A percentile compares a stretch with the other conserved stretches of the same genome.
These are phyloP conservation scores for Trachymyrmex septentrionalis DNA, from an alignment of 1,140 invertebrate species.

Conservation along the genomic window DNA sequence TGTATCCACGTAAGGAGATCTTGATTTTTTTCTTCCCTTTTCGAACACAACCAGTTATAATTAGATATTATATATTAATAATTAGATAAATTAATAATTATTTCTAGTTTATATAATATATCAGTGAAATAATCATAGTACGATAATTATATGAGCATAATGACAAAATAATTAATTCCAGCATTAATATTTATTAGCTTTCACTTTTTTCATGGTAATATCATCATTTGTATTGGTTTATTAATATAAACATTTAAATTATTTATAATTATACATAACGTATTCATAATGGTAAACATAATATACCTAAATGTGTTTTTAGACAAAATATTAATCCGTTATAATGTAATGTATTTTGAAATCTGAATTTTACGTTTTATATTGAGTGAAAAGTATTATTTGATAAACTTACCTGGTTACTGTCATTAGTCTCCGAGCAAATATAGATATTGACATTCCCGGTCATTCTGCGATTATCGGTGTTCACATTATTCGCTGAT, in stretches of 20 bases:
- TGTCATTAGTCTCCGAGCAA: slow-evolving; percentile 75
- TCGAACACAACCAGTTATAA: background rate
- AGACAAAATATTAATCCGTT: background rate
- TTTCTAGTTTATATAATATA: background rate
- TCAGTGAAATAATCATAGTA: background rate
- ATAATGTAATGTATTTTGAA: background rate
- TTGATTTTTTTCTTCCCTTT: slow-evolving; percentile 23
- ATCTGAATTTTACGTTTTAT: background rate
- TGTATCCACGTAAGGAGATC: slow-evolving; percentile 23
- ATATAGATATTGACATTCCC: slow-evolving; percentile 80
- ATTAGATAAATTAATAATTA: background rate
- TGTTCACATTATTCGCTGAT: slow-evolving; percentile 49
- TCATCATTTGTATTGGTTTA: background rate
- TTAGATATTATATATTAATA: background rate
- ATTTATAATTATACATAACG: background rate
- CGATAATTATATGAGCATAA: background rate
- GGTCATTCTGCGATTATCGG: slow-evolving; percentile 78
- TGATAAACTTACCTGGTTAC: slow-evolving; percentile 49
- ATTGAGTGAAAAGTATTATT: background rate
- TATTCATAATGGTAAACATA: background rate
- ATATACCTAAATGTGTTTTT: slow-evolving; percentile 13
- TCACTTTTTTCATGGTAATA: background rate
- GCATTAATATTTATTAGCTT: background rate
- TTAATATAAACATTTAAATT: background rate
- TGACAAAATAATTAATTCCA: slow-evolving; percentile 7